Percentiles rank a stretch among this genome's conserved stretches.
Conservation (phyloP, 2,797 vertebrate genomes). For the Urocyon cinereoargenteus region DNA sequence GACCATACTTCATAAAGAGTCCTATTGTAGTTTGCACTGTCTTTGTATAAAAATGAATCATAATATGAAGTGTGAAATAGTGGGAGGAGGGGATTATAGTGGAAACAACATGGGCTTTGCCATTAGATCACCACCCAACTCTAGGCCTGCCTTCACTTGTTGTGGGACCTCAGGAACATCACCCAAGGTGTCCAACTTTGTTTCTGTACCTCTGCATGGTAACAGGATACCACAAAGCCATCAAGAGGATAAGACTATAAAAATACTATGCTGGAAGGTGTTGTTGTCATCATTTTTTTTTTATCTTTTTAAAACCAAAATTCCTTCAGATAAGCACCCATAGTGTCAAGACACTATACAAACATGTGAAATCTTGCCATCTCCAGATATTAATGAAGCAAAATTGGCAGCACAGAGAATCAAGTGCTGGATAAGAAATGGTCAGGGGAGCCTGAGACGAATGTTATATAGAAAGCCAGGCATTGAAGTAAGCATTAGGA, state of each 20-base stretch:
- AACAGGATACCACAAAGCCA: fast-evolving
- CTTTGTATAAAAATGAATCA: constrained; percentile 37
- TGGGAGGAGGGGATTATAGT: not conserved
- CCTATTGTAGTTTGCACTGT: constrained; percentile 3
- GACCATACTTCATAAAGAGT: constrained; percentile 47
- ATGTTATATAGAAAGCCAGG: not conserved
- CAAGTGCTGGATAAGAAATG: not conserved
- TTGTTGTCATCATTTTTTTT: not conserved
- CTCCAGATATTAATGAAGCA: not conserved
- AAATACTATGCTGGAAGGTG: not conserved
- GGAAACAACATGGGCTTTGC: not conserved
- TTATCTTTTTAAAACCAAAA: not conserved
- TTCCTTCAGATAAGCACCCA: not conserved
- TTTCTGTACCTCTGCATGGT: not conserved
- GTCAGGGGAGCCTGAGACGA: not conserved
- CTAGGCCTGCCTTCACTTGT: not conserved
- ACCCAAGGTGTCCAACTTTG: not conserved
- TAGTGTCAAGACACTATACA: not conserved
- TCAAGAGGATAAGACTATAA: not conserved
- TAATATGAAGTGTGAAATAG: not conserved
- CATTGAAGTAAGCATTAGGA: not conserved
- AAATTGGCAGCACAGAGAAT: not conserved
- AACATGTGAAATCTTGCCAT: not conserved
- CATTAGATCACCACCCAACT: fast-evolving
- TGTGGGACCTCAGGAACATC: not conserved